Conservation (phyloP, 2,797 vertebrate genomes). For the Varecia variegata region DNA sequence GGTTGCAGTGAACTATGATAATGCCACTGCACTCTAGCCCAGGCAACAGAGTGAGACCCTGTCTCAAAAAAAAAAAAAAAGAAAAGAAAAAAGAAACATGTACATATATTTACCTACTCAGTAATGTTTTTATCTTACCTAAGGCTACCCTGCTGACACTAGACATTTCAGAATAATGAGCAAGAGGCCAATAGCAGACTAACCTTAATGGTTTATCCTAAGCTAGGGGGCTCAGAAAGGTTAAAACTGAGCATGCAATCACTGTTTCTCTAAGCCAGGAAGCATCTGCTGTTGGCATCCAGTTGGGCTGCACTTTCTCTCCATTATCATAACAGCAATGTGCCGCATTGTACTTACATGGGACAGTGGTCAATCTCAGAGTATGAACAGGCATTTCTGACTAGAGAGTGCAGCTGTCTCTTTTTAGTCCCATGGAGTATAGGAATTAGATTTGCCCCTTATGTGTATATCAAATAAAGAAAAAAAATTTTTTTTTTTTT, state of each 20-base stretch:
- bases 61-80: neutral
- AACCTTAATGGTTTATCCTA: neutral
- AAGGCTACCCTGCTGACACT: neutral
- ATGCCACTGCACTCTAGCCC: neutral
- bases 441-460: neutral
- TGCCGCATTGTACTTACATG: neutral
- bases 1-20: neutral
- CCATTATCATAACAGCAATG: neutral
- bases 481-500: too few species aligned
- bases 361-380: neutral
- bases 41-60: neutral
- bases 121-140: conserved; percentile 5
- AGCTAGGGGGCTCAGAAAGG: neutral
- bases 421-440: neutral
- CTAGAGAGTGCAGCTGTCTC: neutral
- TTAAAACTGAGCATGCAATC: neutral
- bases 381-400: neutral
- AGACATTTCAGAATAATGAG: conserved; percentile 5
- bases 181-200: neutral
- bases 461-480: neutral
- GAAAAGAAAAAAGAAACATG: too few species aligned
- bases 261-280: neutral
- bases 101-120: neutral
- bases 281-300: neutral
- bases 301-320: neutral